These are phyloP conservation scores for Flexamia atlantica DNA, from an alignment of 2,888 invertebrate species.

Conservation along the genomic window DNA sequence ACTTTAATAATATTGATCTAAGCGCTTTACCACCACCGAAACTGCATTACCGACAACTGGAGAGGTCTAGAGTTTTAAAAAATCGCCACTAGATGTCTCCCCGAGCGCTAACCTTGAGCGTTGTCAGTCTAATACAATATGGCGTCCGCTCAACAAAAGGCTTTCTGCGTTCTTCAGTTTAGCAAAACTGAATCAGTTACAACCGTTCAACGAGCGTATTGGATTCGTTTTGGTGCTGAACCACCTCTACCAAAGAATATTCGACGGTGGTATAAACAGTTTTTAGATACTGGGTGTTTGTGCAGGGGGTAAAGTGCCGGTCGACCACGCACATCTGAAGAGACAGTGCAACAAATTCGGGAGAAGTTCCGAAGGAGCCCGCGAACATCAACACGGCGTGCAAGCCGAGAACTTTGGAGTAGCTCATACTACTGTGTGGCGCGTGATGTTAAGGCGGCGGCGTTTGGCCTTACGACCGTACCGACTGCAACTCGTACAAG, in stretches of 20 bases:
- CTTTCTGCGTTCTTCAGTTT: slow-evolving; percentile 2
- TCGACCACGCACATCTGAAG: too few species aligned
- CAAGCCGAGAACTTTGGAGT: too few species aligned
- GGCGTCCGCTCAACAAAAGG: slow-evolving; percentile 9
- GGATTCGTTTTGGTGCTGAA: slow-evolving; percentile 26
- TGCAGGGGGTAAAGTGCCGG: too few species aligned
- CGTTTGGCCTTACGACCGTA: too few species aligned
- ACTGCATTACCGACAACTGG: slow-evolving; percentile 29
- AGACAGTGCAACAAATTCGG: too few species aligned
- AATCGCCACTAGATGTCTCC: slow-evolving; percentile 31
- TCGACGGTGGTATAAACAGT: slow-evolving; percentile 38
- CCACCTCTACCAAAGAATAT: slow-evolving; percentile 22
- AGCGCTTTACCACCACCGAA: slow-evolving; percentile 20
- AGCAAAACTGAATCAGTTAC: slow-evolving; percentile 46
- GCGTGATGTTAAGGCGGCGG: too few species aligned
- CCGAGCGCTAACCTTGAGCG: slow-evolving; percentile 16
- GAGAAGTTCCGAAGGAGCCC: too few species aligned
- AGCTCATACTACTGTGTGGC: too few species aligned
- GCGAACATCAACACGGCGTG: too few species aligned
- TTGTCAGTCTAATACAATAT: slow-evolving; percentile 6
- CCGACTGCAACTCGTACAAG: too few species aligned
- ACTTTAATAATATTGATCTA: slow-evolving; percentile 9
- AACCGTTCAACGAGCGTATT: slow-evolving; percentile 28
- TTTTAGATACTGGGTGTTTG: too few species aligned
- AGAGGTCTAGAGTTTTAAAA: slow-evolving; percentile 47